These are phyloP conservation scores for Tragelaphus scriptus DNA, from an alignment of 2,113 vertebrate species.

Conservation along the genomic window DNA sequence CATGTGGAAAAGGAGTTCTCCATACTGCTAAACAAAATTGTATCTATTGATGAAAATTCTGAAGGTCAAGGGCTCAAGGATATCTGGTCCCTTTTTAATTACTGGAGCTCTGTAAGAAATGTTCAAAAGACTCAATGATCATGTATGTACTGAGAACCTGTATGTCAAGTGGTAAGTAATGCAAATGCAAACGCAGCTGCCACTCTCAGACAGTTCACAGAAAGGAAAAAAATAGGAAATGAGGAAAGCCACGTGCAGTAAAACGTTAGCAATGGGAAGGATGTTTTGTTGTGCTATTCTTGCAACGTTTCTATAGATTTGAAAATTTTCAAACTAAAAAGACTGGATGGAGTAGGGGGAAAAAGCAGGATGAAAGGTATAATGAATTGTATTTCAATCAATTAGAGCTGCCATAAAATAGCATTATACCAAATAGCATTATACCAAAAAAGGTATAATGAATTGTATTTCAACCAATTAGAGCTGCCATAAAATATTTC, in stretches of 20 bases:
- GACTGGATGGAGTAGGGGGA: rapidly evolving
- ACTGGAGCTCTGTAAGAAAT: background rate
- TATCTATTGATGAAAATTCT: background rate
- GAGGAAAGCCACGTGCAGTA: background rate
- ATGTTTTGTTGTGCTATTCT: background rate
- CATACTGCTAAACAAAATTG: background rate
- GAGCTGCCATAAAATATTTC: too few relatives aligned
- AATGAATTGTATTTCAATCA: background rate
- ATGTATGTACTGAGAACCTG: background rate
- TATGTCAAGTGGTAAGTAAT: background rate
- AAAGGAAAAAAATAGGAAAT: background rate
- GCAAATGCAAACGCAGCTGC: background rate
- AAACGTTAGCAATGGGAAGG: background rate
- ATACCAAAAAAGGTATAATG: too few relatives aligned
- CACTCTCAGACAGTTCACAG: background rate
- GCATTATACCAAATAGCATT: too few relatives aligned
- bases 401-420: too few relatives aligned
- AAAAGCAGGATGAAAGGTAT: background rate
- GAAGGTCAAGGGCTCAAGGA: background rate
- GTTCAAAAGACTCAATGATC: background rate
- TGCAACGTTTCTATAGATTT: background rate
- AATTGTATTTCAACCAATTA: too few relatives aligned
- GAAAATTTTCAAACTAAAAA: background rate
- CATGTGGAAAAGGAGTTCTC: background rate
- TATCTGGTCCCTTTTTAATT: background rate